Evolutionary conservation across 2,888 invertebrate genomes (phyloP), one percentile per base, ranked within the genome.

Genomic region (Chironomus riparius): DNA sequence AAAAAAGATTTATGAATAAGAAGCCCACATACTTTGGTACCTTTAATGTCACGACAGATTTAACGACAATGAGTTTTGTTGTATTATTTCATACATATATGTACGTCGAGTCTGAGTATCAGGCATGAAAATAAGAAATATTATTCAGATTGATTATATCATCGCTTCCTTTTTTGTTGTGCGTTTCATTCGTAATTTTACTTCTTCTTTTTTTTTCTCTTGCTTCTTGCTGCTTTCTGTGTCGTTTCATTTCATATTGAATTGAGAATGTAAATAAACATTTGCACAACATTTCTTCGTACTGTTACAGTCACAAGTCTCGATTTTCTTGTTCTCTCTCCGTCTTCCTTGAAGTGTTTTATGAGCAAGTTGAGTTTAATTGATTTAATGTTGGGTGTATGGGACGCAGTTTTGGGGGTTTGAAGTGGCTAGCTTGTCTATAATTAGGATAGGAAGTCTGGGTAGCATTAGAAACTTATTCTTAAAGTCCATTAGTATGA

Each of bases 11-110:
- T 68, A 28, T 22, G 21, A 68, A 68, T 38, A 38, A 68, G 22
- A 68, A 38, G 22, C 68, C 68, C 50, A 70, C 50, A 24, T 38
- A 38, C 10, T 38, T 70, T 70, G 24, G 18, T 38, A 68, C 68
- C 68, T 68, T 68, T 68, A 68, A 68, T 68, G 68, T 47, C 68
- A 38, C 38, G 68, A 65, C 48, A 28, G 50, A 70, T 47, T 70
- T 28, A 70, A 70, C 38, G 38, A 38, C 38, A 38, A 38, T 38
- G 38, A 7, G 56, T 56, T 50, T 56, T 69, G 21, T 50, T 47
- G 70, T 18, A 5, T 56, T n/a, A 7, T 56, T 18, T n/a, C 56
- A 18, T 13, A 13, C 21, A 13, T 65, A 5, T 65, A 22, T 65
- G 56, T 18, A 7, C 18, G 15, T 56, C 38, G 65, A n/a, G n/a